phyloP scores from a whole-genome alignment of 2,888 invertebrate genomes.

The Erpobdella octoculata region DNA sequence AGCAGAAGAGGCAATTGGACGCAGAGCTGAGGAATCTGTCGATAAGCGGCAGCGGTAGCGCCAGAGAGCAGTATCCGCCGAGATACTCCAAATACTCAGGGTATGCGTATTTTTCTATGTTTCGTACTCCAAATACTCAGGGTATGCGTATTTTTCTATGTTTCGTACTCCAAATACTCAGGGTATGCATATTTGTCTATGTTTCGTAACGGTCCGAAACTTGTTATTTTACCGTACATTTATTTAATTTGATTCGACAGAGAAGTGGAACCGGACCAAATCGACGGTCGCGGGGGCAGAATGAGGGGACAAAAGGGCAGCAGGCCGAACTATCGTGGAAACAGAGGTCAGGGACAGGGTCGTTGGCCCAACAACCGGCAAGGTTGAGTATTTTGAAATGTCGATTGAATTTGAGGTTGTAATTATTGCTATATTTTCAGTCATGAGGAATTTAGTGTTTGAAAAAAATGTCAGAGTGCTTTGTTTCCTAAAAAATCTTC shows the following conservation, averaged over 20 bases:
- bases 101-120: no score
- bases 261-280: background rate
- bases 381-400: no score
- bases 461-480: no score
- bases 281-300: constrained; percentile 1
- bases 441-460: no score
- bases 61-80: constrained; percentile 7
- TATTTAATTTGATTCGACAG: background rate
- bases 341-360: background rate
- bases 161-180: constrained; percentile 9
- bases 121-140: constrained; percentile 7
- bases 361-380: constrained; percentile 5
- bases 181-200: no score
- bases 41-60: background rate
- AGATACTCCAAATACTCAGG: constrained; percentile 10
- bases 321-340: background rate
- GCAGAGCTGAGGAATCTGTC: constrained; percentile 21
- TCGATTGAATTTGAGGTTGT: no score
- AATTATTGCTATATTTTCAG: no score
- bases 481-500: no score
- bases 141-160: no score
- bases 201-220: background rate
- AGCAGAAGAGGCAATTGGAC: constrained; percentile 27
- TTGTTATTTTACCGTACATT: background rate
- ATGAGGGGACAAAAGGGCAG: background rate